Base-by-base conservation (phyloP, 2,888 invertebrate species). In the Dioctria rufipes region DNA sequence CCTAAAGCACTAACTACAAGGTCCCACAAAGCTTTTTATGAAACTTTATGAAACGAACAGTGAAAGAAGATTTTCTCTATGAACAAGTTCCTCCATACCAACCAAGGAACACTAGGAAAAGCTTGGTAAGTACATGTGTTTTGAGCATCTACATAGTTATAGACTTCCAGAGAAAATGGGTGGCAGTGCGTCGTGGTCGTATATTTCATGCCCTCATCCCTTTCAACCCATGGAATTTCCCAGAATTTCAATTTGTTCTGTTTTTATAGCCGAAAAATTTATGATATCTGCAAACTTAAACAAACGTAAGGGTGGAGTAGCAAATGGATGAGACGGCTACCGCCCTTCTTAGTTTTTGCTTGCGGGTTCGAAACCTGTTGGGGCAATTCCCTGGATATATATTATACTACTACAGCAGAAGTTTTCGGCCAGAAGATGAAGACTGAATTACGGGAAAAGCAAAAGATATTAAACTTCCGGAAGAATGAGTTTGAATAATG, bases 191-290 rank as follows among this genome's bases (percentile, higher is more conserved):
- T 25, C 25, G 25, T 25, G 25, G 25, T 25, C 25, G 37, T 42
- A 43, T 43, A 13, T 67, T 46, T 49, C 5, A 13, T 51, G 9
- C 37, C 13, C 51, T 3, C 4, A 5, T 25, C 67, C 67, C 49
- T 9, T 6, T 51, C 71, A 25, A 49, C 71, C 51, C 51, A 25
- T 25, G 51, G 49, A 60, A 9, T 67, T 46, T 46, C 5, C 61
- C 77, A 58, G 80, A 80, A 81, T 81, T 81, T 81, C 81, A 81
- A 81, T 81, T 81, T 81, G 80, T 80, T 81, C 80, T 66, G 78
- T 78, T 81, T 81, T 81, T 81, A 81, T 80, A 63, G 80, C 80
- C 81, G 65, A 60, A 77, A 78, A 80, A 81, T 81, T 81, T 81
- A 81, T 81, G 80, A 80, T 81, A 81, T 80, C 81, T 80, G 80